phyloP scores from a whole-genome alignment of 2,797 vertebrate species.

The Thripadectes ignobilis region DNA sequence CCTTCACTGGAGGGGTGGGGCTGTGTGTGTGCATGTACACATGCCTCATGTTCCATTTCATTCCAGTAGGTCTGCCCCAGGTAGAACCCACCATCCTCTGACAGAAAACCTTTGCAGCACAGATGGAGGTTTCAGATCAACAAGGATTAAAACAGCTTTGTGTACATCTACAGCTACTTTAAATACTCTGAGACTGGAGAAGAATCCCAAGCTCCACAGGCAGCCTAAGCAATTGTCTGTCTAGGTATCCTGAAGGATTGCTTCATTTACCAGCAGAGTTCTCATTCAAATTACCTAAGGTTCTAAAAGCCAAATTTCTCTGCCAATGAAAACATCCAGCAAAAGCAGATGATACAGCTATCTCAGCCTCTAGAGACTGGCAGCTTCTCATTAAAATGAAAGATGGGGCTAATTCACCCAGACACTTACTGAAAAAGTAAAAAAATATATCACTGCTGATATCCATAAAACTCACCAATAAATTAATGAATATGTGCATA shows the following conservation, averaged over 20 bases:
- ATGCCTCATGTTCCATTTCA: neutral
- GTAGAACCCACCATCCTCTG: neutral
- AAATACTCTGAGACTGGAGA: neutral
- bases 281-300: neutral
- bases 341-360: neutral
- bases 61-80: neutral
- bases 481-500: neutral
- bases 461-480: neutral
- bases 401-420: neutral
- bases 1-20: neutral
- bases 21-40: rapidly evolving
- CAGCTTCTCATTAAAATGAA: neutral
- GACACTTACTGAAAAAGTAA: neutral
- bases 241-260: neutral
- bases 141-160: neutral
- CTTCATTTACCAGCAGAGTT: neutral
- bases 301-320: neutral
- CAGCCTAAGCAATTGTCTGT: neutral
- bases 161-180: neutral
- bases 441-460: neutral
- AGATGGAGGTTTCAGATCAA: neutral
- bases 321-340: neutral
- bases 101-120: neutral
- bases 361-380: neutral
- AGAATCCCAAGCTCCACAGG: neutral